Evolutionary conservation across 2,888 invertebrate genomes (phyloP).

Genomic region (Trissolcus brochymenae): DNA sequence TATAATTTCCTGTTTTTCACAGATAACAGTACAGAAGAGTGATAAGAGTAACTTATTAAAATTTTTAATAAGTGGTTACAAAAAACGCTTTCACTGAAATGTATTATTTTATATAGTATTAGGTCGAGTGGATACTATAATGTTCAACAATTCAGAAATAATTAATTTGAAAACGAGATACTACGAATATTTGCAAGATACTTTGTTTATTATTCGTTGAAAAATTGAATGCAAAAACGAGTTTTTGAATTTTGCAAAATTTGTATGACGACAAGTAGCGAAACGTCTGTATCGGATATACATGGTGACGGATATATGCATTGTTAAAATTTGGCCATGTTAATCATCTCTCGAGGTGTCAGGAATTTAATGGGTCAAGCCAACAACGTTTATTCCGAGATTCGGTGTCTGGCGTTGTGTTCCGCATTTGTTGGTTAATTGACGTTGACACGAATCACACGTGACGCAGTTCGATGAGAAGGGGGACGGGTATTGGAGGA

Average conservation of each 20-base stretch:
- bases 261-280: background rate
- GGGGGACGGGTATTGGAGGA: conserved; percentile 55
- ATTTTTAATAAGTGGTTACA: no score
- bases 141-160: no score
- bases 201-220: no score
- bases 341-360: conserved; percentile 38
- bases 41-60: no score
- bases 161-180: no score
- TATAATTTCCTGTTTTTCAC: no score
- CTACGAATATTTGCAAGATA: no score
- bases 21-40: no score
- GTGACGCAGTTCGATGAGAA: conserved; percentile 60
- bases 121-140: no score
- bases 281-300: background rate
- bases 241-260: background rate
- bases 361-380: conserved; percentile 51
- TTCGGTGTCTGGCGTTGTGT: conserved; percentile 57
- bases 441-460: conserved; percentile 66
- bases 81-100: no score
- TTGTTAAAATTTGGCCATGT: conserved; percentile 51
- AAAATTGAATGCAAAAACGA: background rate
- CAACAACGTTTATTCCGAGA: conserved; percentile 54
- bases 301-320: conserved; percentile 14
- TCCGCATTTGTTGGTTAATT: conserved; percentile 63
- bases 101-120: no score